These are phyloP conservation scores for Danio kyathit DNA, from an alignment of 2,797 vertebrate species.

Conservation along the genomic window DNA sequence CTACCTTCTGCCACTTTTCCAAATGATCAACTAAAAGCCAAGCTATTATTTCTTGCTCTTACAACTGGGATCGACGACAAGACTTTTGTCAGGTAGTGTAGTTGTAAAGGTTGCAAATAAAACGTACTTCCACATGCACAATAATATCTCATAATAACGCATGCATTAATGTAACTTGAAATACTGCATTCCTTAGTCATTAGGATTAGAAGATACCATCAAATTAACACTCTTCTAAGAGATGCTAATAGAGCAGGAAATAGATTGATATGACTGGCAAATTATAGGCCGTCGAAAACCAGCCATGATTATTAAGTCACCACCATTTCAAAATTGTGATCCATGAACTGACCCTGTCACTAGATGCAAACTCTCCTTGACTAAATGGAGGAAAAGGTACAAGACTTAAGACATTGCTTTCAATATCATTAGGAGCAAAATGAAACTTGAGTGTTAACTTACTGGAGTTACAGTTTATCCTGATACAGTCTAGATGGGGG, in stretches of 20 bases:
- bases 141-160: background rate
- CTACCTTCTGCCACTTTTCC: too few relatives aligned
- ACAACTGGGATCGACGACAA: too few relatives aligned
- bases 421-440: constrained; percentile 89
- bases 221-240: constrained; percentile 16
- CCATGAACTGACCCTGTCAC: constrained; percentile 47
- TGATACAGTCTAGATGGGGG: constrained; percentile 99
- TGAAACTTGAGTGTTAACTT: constrained; percentile 99
- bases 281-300: constrained; percentile 33
- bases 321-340: constrained; percentile 47
- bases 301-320: constrained; percentile 67
- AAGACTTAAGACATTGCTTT: constrained; percentile 65
- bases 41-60: too few relatives aligned
- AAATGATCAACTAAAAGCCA: too few relatives aligned
- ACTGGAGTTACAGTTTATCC: constrained; percentile 99
- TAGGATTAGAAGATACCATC: constrained; percentile 9
- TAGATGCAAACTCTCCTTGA: constrained; percentile 40
- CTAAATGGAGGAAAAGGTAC: constrained; percentile 51
- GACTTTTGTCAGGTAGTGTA: background rate
- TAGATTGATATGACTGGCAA: constrained; percentile 15
- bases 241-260: background rate
- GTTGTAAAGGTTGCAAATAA: background rate
- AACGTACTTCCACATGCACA: constrained; percentile 34
- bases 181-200: constrained; percentile 12
- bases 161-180: constrained; percentile 24